Conservation (phyloP, 1,140 invertebrate genomes). For the Pseudobourletiella spinata region DNA sequence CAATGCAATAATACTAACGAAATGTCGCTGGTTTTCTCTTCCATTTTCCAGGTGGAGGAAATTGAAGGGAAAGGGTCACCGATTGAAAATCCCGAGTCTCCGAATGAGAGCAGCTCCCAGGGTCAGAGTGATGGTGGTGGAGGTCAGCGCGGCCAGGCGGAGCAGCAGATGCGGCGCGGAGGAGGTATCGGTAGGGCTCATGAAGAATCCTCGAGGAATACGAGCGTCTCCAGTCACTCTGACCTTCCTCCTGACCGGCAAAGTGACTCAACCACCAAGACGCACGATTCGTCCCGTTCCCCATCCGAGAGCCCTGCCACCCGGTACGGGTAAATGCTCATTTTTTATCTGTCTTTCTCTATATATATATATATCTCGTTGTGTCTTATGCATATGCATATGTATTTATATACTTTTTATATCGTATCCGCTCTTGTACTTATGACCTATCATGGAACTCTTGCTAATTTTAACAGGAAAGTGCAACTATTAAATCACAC, state of each 20-base stretch:
- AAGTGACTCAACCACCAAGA: constrained; percentile 29
- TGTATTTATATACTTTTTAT: too few relatives aligned
- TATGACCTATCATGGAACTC: too few relatives aligned
- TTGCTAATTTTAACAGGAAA: too few relatives aligned
- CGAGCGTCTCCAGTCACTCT: constrained; percentile 27
- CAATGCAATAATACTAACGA: too few relatives aligned
- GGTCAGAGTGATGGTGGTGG: constrained; percentile 7
- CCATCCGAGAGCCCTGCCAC: constrained; percentile 30
- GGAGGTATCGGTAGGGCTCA: constrained; percentile 1
- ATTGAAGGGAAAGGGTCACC: constrained; percentile 36
- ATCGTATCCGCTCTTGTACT: too few relatives aligned
- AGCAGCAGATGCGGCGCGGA: constrained; percentile 5
- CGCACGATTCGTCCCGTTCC: constrained; percentile 24
- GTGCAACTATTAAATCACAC: too few relatives aligned
- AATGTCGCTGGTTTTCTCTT: too few relatives aligned
- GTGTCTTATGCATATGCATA: too few relatives aligned
- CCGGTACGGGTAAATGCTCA: constrained; percentile 15
- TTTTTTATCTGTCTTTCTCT: too few relatives aligned
- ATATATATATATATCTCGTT: too few relatives aligned
- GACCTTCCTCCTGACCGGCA: constrained; percentile 16
- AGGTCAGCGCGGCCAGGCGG: constrained; percentile 1
- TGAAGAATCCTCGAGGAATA: constrained; percentile 24
- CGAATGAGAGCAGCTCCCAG: constrained; percentile 17
- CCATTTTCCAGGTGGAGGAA: constrained; percentile 33
- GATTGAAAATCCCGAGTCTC: constrained; percentile 32